Percentiles rank a stretch among this genome's conserved stretches.
phyloP scores from a whole-genome alignment of 2,113 vertebrate genomes.

The Equus quagga region DNA sequence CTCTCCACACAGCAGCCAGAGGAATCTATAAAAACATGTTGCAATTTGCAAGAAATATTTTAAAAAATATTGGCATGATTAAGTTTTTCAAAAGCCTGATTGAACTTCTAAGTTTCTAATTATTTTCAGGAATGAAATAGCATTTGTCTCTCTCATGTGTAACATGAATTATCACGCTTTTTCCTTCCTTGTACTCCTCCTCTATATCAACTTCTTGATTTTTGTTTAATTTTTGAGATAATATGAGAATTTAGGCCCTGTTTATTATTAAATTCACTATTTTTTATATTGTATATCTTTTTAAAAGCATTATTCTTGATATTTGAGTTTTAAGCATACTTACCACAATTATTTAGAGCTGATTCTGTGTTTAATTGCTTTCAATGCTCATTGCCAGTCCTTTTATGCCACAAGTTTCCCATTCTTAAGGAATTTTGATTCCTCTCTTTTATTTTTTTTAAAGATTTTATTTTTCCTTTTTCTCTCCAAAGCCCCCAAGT shows the following conservation, averaged over 20 bases:
- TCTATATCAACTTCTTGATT: background rate
- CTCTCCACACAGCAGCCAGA: background rate
- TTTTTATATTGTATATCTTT: background rate
- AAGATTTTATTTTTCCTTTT: no score
- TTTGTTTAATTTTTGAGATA: slow-evolving; percentile 1
- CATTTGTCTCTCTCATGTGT: background rate
- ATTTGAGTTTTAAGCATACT: background rate
- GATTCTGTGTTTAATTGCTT: background rate
- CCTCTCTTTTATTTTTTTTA: background rate
- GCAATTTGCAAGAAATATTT: background rate
- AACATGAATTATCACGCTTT: background rate
- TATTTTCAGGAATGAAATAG: background rate
- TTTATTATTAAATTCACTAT: background rate
- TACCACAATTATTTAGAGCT: background rate
- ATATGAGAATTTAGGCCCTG: background rate
- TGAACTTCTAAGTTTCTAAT: background rate
- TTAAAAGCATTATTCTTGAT: background rate
- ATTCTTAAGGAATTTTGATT: slow-evolving; percentile 22
- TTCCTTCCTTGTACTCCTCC: background rate
- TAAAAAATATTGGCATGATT: background rate
- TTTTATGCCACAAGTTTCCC: background rate
- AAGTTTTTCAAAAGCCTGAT: background rate
- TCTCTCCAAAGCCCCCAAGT: no score
- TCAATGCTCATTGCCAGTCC: background rate
- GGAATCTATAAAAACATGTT: background rate